Percentiles rank a stretch among this genome's conserved stretches.
These are phyloP conservation scores for Eolophus roseicapilla DNA, from an alignment of 2,113 vertebrate species.

Conservation along the genomic window DNA sequence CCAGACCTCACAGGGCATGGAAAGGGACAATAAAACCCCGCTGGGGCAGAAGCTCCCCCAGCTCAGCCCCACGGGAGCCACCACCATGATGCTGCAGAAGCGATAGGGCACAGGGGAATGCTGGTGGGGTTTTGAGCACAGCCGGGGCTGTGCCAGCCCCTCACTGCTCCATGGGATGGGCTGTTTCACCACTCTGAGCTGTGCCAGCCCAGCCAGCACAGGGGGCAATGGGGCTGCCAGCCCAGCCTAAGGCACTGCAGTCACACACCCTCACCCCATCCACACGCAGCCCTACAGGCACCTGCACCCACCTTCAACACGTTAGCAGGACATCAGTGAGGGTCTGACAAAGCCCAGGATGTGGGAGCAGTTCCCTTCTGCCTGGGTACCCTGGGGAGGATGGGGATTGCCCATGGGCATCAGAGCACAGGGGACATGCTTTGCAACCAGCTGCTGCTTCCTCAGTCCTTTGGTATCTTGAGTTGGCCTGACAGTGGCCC, in stretches of 20 bases:
- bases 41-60: not conserved
- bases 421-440: not conserved
- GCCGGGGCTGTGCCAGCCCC: accelerated
- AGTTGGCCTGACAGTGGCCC: not conserved
- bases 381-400: not conserved
- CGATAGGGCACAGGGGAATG: not conserved
- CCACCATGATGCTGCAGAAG: accelerated
- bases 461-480: conserved; percentile 45
- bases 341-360: not conserved
- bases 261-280: not conserved
- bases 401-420: not conserved
- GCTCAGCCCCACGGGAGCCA: not conserved
- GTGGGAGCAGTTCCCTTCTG: not conserved
- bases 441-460: not conserved
- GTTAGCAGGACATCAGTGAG: not conserved
- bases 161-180: not conserved
- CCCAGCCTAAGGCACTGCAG: conserved; percentile 5
- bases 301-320: not conserved
- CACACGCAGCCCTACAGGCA: not conserved
- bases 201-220: not conserved
- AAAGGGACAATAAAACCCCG: not conserved
- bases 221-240: not conserved
- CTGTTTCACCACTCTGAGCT: not conserved
- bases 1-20: not conserved
- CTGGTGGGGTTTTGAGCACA: not conserved